Base-by-base conservation (phyloP, 2,888 invertebrate genomes). In the Hypomecis atomaria region DNA sequence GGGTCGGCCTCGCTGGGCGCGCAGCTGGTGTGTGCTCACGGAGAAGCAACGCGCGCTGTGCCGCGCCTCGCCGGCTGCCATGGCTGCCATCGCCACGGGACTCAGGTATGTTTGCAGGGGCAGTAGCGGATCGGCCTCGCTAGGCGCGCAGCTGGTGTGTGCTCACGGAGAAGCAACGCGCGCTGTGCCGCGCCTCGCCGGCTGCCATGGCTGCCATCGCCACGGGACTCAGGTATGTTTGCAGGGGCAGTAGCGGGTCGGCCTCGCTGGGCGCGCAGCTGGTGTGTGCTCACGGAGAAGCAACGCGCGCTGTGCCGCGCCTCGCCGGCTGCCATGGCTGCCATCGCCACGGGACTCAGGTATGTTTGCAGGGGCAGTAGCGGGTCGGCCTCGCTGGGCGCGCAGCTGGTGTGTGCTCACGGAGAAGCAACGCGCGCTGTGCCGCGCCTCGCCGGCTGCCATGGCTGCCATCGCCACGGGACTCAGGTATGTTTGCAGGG, bases 401-500 rank as follows among this genome's bases (percentile, higher is more conserved):
- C 97, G 56, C 95, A 95, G 79, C 94, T 96, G 74, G 94, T 96
- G 79, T 98, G 98, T 89, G 95, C 93, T 98, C 79, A 96, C 97
- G 57, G 94, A 94, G 77, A 95, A 95, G 67, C 98, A 98, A 90
- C 94, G 97, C 69, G 96, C 96, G 77, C 95, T 98, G 93, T 98
- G 98, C 89, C 85, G 95, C 75, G 94, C 95, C 74, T 94, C 97
- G 71, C 98, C 98, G 55, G 96, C 97, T 83, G 96, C 97, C 65
- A 95, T 98, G 92, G 96, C 96, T 59, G 97, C 97, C 67, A 95
- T 98, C 53, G 96, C 97, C 38, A 96, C 96, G 83, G 98, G 98
- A 38, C 96, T 97, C 77, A n/a, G n/a, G n/a, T n/a, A n/a, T n/a
- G n/a, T n/a, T n/a, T n/a, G 38, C 48, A 64, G 64, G 6, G 53